These are phyloP conservation scores for Chrysopilus asiliformis DNA, from an alignment of 2,888 invertebrate genomes.

Conservation along the genomic window DNA sequence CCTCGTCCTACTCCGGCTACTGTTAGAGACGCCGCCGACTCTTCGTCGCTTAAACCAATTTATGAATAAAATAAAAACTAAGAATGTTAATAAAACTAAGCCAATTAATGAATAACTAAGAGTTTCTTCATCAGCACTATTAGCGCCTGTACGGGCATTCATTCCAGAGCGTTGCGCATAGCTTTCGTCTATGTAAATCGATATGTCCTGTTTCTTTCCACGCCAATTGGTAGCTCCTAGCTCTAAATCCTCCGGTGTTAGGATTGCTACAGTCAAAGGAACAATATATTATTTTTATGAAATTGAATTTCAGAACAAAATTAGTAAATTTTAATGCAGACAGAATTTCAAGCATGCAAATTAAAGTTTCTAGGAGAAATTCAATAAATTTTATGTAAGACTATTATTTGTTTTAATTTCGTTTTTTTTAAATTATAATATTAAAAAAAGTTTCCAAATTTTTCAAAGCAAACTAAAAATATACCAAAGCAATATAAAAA, in stretches of 20 bases:
- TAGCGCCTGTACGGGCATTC: slow-evolving; percentile 6
- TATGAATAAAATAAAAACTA: slow-evolving; percentile 21
- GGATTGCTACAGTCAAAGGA: slow-evolving; percentile 10
- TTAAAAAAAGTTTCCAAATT: no score
- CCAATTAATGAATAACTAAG: slow-evolving; percentile 19
- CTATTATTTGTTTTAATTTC: no score
- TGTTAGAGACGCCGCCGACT: slow-evolving; percentile 13
- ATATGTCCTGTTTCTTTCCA: slow-evolving; percentile 17
- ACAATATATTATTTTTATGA: no score
- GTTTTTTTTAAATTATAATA: no score
- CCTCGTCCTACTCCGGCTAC: slow-evolving; percentile 7
- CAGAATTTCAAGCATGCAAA: no score
- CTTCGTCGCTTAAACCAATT: slow-evolving; percentile 21
- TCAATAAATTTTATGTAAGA: no score
- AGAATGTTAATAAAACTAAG: slow-evolving; percentile 20
- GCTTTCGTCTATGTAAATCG: slow-evolving; percentile 16
- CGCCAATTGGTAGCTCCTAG: slow-evolving; percentile 17
- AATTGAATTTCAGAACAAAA: no score
- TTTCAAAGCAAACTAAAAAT: no score
- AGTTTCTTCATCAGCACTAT: slow-evolving; percentile 17
- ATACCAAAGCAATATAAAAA: slow-evolving; percentile 1
- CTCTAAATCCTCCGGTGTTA: slow-evolving; percentile 19
- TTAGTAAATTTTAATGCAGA: no score
- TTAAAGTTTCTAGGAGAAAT: no score
- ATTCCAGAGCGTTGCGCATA: background rate